Evolutionary conservation across 1,140 invertebrate species (phyloP), one percentile per base, ranked within the genome.

Genomic region (Drosophila mayri): DNA sequence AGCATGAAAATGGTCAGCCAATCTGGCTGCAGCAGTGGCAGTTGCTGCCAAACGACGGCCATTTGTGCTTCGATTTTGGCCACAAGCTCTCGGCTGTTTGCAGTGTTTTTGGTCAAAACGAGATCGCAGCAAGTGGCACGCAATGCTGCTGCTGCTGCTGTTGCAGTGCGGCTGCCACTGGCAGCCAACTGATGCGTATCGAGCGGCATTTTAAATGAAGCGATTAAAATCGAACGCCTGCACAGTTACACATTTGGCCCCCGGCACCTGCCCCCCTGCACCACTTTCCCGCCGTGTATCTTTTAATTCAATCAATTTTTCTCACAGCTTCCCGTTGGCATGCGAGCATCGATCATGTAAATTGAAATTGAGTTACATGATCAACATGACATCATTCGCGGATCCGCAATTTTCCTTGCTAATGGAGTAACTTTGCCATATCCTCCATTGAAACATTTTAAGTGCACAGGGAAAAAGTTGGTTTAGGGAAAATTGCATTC

Each of bases 161-260:
- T 44, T 22, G 44, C 35, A 14, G 40, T 49, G 28, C 30, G 4
- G 44, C 37, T 73, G 68, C 57, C 47, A 61, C 52, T 55, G 62
- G 65, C 44, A 73, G 76, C 80, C 81, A 74, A 81, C 85, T 87
- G 84, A 88, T 87, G 84, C 84, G 84, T 87, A 90, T 87, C 85
- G 76, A 83, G 84, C 77, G 80, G 85, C 84, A 90, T 87, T 87
- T 87, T 87, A 87, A 90, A 90, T 87, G 84, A 87, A 87, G 84
- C 72, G 84, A 87, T 87, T 87, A 87, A 87, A 90, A 90, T 87
- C 80, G 73, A 80, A 84, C 84, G 85, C 80, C 80, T 90, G 84
- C 85, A 84, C 85, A 84, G 84, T 80, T 76, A 83, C 76, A 88
- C 76, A 85, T 85, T 84, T 70, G 50, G 61, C 70, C 80, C 49